Base-by-base conservation (phyloP, 1,140 invertebrate genomes). In the Argopecten irradians region DNA sequence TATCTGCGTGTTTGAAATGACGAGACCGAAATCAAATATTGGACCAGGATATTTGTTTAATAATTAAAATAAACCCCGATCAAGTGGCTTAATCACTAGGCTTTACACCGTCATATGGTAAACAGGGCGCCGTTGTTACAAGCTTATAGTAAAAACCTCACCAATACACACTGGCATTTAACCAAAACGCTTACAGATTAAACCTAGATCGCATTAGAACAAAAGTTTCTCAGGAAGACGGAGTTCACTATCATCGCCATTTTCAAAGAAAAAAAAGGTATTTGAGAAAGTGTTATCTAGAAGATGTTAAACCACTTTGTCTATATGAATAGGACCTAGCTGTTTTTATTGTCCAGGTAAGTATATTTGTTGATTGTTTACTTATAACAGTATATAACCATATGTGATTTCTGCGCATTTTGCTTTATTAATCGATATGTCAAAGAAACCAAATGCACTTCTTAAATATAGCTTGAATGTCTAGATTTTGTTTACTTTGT, bases 51-150 rank as follows among this genome's bases (percentile, higher is more conserved):
- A 71, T 71, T 71, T 71, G n/a, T 71, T 71, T 71, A 71, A 71
- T 71, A 71, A 71, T 71, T 71, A 71, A 71, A 71, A 71, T 71
- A 71, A 71, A 71, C 55, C 55, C 55, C 22, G 55, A 71, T 71
- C 55, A 71, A 71, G 55, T 71, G 55, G 55, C 55, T 71, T 71
- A 71, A 71, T 71, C 55, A 28, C 55, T 71, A 71, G 55, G 55
- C 55, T 71, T 71, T n/a, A 71, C 55, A 16, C n/a, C n/a, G 5
- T 22, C 28, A 71, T 71, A 71, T 11, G 22, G 55, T 71, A 71
- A 71, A 71, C 55, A 71, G 55, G 22, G 16, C 55, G n/a, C n/a
- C 55, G n/a, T 71, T 71, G 55, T 71, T 71, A 71, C 55, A 71
- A 71, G 55, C 55, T 71, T 71, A 28, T 7, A 71, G 55, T 71